A percentile compares a stretch with the other conserved stretches of the same genome.
Evolutionary conservation across 2,113 vertebrate genomes (phyloP).

Genomic region (Agapornis roseicollis): DNA sequence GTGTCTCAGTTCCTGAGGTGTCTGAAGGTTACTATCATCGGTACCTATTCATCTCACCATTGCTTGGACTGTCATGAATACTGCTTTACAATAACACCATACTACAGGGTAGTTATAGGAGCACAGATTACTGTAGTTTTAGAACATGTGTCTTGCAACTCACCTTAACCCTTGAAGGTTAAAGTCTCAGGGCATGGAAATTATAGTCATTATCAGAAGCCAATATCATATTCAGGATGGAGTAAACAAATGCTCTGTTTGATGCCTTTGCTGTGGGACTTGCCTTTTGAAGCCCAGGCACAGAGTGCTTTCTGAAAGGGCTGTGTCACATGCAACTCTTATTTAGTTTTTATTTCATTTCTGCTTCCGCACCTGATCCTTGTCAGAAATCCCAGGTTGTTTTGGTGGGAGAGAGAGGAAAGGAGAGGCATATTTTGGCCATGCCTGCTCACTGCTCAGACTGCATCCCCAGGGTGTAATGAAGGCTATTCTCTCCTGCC

Average conservation of each 20-base stretch:
- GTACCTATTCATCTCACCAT: neutral
- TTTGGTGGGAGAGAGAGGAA: neutral
- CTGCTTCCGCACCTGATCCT: neutral
- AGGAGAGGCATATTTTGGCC: neutral
- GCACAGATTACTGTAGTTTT: neutral
- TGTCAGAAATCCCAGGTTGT: neutral
- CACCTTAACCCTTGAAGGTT: neutral
- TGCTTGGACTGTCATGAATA: neutral
- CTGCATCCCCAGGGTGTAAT: neutral
- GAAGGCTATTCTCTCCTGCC: neutral
- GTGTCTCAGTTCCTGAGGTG: neutral
- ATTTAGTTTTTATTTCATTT: neutral
- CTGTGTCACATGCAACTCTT: fast-evolving
- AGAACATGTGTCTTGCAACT: neutral
- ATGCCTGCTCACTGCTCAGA: neutral
- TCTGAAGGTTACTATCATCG: neutral
- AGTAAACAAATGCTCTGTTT: too few relatives aligned
- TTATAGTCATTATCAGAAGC: neutral
- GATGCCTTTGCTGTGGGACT: neutral
- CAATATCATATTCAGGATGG: neutral
- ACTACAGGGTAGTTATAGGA: neutral
- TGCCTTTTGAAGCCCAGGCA: neutral
- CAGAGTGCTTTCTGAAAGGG: neutral
- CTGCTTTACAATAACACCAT: neutral
- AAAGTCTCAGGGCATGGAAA: neutral